Base-by-base conservation (phyloP, 2,113 vertebrate genomes). In the Macroglossus sobrinus region DNA sequence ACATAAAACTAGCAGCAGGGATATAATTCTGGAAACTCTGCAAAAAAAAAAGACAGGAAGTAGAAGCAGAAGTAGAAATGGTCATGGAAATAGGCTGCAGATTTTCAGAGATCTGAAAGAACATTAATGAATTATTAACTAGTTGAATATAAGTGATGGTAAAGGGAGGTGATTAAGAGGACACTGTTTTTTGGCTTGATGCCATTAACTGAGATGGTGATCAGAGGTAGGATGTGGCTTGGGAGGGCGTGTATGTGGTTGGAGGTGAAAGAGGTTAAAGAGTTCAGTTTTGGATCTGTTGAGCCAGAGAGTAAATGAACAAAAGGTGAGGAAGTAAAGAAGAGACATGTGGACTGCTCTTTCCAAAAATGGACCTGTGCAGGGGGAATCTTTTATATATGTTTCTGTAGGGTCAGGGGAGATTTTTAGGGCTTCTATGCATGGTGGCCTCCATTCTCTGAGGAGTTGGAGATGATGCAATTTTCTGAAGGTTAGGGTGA, bases 201-300 rank as follows among this genome's bases (percentile, higher is more conserved):
- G 74, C 55, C 76, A 33, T 71, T 53, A 45, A 71, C n/a, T 76
- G 35, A 94, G 61, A 63, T 28, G 28, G 61, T 92, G 75, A 61
- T 94, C 95, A 81, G 76, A 50, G n/a, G 91, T 64, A 92, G 66
- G 79, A 72, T 55, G 63, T 74, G 84, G 45, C 61, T 84, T 75
- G 63, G 28, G 33, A 63, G 43, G 35, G 68, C 22, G 18, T 82
- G 57, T 47, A 21, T 68, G 57, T 30, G 59, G 89, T 57, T 84
- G 26, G 40, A 69, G 50, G 38, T 6, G 1, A 53, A 75, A 38
- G 14, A 38, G 35, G 22, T 4, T 71, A 11, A 78, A 68, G 59
- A 86, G 75, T 50, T 85, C 72, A 53, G 10, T 45, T 76, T 64
- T 55, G 76, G 55, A 43, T 74, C 45, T 26, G 78, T 80, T 89